A percentile compares a stretch with the other conserved stretches of the same genome.
Evolutionary conservation across 1,140 invertebrate species (phyloP).

Genomic region (Drosophila nasuta): DNA sequence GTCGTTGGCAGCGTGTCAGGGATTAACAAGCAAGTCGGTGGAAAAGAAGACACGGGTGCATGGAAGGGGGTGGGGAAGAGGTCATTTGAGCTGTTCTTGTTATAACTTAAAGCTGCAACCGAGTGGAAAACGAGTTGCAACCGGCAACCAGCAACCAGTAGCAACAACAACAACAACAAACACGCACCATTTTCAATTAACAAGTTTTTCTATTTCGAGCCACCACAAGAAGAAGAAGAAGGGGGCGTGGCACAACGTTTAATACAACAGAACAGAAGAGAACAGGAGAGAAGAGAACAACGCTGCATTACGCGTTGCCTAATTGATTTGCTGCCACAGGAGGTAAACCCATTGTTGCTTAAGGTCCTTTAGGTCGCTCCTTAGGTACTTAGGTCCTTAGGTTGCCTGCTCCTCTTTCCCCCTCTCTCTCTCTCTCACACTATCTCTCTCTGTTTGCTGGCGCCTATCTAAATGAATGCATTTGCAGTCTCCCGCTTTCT

Average conservation of each 20-base stretch:
- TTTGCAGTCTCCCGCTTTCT: too few species aligned
- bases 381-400: constrained; percentile 34
- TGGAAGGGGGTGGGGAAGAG: background rate
- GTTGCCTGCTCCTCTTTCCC: background rate
- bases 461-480: constrained; percentile 1
- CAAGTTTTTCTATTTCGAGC: constrained; percentile 62
- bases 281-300: constrained; percentile 25
- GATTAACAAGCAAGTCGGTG: constrained; percentile 43
- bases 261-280: constrained; percentile 43
- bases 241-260: constrained; percentile 43
- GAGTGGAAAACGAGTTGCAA: constrained; percentile 44
- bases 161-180: constrained; percentile 33
- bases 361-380: constrained; percentile 52
- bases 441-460: background rate
- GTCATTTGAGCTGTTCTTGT: constrained; percentile 14
- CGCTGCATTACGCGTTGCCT: constrained; percentile 62
- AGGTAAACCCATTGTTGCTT: constrained; percentile 35
- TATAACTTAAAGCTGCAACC: constrained; percentile 43
- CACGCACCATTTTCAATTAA: constrained; percentile 78
- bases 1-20: constrained; percentile 61
- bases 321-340: constrained; percentile 69
- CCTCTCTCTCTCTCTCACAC: background rate
- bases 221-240: background rate
- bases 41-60: background rate
- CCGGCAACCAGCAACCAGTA: background rate